phyloP scores from a whole-genome alignment of 2,113 vertebrate species.

The Toxostoma redivivum region DNA sequence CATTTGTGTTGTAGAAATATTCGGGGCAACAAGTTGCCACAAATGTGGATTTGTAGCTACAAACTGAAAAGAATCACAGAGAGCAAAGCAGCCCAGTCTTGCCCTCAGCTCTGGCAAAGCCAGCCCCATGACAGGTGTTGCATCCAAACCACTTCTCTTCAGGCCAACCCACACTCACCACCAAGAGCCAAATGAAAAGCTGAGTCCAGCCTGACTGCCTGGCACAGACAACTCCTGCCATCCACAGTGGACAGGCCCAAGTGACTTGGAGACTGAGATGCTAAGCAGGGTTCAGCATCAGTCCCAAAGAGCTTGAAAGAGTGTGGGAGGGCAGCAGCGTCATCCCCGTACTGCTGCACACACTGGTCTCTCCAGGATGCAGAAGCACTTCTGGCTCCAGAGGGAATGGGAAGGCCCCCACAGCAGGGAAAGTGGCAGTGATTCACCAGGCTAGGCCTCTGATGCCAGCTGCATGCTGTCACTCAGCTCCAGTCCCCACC shows the following conservation, averaged over 20 bases:
- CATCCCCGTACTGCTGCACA: background rate
- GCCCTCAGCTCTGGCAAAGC: background rate
- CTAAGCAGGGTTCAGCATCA: background rate
- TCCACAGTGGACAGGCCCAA: fast-evolving
- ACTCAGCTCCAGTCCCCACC: background rate
- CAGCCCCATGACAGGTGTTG: background rate
- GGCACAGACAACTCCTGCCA: background rate
- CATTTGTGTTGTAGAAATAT: background rate
- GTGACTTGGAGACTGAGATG: background rate
- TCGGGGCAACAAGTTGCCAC: background rate
- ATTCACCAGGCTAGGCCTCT: too few relatives aligned
- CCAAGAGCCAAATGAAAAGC: background rate
- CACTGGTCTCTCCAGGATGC: fast-evolving
- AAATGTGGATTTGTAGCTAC: background rate
- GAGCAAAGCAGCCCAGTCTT: background rate
- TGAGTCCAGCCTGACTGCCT: fast-evolving
- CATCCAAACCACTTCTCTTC: background rate
- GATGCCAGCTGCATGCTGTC: fast-evolving
- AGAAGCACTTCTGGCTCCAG: background rate
- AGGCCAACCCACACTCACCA: background rate
- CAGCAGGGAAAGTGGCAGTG: fast-evolving
- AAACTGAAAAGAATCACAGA: background rate
- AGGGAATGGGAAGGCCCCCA: background rate
- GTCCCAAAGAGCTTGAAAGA: background rate
- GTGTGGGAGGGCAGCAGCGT: background rate